Evolutionary conservation across 2,113 vertebrate genomes (phyloP).

Genomic region (Cyphomyrus discorhynchus): DNA sequence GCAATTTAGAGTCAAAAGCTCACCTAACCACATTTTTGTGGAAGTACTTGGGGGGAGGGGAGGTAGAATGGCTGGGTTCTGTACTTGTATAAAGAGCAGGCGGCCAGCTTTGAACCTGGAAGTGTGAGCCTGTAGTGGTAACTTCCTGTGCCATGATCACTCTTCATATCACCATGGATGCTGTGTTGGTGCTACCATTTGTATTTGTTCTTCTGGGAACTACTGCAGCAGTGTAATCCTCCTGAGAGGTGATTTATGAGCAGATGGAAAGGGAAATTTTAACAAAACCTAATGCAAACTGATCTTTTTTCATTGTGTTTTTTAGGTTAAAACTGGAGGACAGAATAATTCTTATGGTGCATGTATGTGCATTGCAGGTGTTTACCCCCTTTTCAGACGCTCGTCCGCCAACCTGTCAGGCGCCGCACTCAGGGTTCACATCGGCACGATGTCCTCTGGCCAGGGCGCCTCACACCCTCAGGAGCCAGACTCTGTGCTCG

Average conservation of each 20-base stretch:
- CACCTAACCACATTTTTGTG: neutral
- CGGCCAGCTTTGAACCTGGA: neutral
- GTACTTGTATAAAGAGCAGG: neutral
- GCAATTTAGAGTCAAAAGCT: neutral
- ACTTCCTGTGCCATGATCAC: neutral
- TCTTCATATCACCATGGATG: neutral
- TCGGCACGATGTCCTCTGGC: constrained; percentile 48
- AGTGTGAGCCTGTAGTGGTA: neutral
- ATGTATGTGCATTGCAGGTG: constrained; percentile 56
- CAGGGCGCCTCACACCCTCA: constrained; percentile 7
- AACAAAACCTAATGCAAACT: neutral
- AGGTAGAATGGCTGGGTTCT: neutral
- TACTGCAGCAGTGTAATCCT: neutral
- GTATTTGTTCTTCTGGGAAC: neutral
- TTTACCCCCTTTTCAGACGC: constrained; percentile 82
- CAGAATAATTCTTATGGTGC: neutral
- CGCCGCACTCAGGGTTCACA: constrained; percentile 77
- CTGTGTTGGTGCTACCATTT: neutral
- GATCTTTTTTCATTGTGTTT: neutral
- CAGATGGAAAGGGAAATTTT: neutral
- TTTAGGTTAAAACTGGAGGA: neutral
- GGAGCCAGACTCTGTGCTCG: neutral
- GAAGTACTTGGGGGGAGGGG: neutral
- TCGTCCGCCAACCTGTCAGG: constrained; percentile 75
- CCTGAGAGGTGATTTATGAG: neutral